Conservation (phyloP, 2,113 vertebrate species). For the Baryphthengus martii region DNA sequence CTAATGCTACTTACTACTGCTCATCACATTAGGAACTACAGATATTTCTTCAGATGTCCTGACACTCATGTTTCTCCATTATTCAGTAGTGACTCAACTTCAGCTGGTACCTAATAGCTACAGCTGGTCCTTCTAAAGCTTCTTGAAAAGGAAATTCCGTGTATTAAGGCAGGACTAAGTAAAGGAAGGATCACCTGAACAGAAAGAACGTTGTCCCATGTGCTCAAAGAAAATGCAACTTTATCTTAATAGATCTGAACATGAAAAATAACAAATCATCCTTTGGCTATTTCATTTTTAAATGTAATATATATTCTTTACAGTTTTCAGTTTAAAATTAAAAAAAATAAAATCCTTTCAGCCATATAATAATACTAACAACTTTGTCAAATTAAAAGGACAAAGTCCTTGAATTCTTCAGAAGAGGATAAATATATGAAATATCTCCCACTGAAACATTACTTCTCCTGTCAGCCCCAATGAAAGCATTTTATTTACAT, state of each 20-base stretch:
- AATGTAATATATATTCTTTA: neutral
- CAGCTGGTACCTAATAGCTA: neutral
- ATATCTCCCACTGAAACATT: neutral
- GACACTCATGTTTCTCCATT: neutral
- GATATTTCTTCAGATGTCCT: neutral
- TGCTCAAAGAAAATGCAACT: neutral
- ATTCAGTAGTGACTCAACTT: neutral
- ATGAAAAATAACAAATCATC: neutral
- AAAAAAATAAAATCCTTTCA: neutral
- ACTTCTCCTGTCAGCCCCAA: neutral
- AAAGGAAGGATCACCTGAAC: neutral
- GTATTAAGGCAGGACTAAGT: neutral
- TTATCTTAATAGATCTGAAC: neutral
- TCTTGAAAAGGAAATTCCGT: neutral
- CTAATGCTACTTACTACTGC: neutral
- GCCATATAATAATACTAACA: neutral
- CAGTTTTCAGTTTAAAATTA: neutral
- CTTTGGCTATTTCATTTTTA: neutral
- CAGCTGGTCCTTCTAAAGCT: neutral
- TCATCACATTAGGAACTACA: neutral
- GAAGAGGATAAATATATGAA: neutral
- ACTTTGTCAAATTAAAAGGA: neutral
- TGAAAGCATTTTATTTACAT: neutral
- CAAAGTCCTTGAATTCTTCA: neutral
- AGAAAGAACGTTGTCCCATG: neutral